Conservation (phyloP, 2,797 vertebrate species). For the Poecile montanus region DNA sequence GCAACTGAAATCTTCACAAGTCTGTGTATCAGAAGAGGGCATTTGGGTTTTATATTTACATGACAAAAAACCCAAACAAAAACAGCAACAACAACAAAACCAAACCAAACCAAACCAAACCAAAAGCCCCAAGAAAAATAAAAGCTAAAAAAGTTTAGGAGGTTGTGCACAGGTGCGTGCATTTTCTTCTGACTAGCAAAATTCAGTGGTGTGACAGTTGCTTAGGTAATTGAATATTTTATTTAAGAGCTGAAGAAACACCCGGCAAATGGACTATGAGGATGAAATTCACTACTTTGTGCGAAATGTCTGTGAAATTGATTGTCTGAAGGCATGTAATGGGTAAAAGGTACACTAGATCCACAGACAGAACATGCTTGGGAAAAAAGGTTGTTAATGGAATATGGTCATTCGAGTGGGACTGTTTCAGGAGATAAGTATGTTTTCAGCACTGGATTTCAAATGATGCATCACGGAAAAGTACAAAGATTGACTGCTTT, state of each 20-base stretch:
- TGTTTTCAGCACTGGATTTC: background rate
- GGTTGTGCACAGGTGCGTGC: background rate
- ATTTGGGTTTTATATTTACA: background rate
- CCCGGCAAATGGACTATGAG: background rate
- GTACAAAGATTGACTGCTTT: background rate
- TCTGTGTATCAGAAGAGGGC: background rate
- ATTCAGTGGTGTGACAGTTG: background rate
- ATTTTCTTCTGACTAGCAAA: constrained; percentile 29
- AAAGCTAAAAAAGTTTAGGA: background rate
- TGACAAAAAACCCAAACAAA: background rate
- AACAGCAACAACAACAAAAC: no score
- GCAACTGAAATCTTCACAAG: background rate
- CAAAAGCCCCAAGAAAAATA: no score
- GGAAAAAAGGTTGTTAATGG: background rate
- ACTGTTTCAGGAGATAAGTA: background rate
- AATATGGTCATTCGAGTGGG: background rate
- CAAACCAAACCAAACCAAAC: no score
- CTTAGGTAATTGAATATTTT: constrained; percentile 48
- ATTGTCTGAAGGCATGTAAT: background rate
- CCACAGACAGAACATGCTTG: background rate
- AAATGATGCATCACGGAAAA: background rate
- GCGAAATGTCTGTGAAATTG: background rate
- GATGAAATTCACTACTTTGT: background rate
- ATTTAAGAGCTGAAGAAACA: constrained; percentile 40
- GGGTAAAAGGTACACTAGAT: background rate